Evolutionary conservation across 2,113 vertebrate species (phyloP).

Genomic region (Reinhardtius hippoglossoides): DNA sequence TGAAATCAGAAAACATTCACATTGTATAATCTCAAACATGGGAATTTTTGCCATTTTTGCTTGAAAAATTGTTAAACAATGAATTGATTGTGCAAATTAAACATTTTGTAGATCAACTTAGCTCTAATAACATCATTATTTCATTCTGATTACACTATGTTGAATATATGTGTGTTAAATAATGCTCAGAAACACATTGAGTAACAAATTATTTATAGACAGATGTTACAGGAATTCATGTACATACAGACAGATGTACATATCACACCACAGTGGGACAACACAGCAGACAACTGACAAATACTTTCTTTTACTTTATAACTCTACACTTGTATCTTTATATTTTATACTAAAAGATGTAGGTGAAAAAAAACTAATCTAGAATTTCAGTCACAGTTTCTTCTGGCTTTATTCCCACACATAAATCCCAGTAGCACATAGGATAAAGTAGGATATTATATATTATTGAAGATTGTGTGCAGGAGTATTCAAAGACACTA

Average conservation of each 20-base stretch:
- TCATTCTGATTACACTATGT: not conserved
- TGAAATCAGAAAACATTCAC: no score
- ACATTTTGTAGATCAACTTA: not conserved
- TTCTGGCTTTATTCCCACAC: no score
- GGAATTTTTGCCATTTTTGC: no score
- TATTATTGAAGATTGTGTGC: not conserved
- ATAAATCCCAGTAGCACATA: not conserved
- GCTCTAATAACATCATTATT: not conserved
- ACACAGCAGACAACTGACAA: no score
- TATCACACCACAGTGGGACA: no score
- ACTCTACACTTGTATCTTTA: not conserved
- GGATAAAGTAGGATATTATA: not conserved
- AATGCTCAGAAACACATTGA: not conserved
- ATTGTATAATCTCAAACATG: no score
- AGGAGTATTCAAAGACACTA: not conserved
- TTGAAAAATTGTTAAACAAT: no score
- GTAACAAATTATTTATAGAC: not conserved
- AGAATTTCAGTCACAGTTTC: no score
- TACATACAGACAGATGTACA: not conserved
- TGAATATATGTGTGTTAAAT: not conserved
- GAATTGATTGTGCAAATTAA: no score
- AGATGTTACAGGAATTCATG: not conserved
- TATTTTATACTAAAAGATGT: not conserved
- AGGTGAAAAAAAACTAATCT: not conserved
- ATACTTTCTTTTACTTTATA: no score